phyloP scores from a whole-genome alignment of 2,113 vertebrate species.

The Riparia riparia region DNA sequence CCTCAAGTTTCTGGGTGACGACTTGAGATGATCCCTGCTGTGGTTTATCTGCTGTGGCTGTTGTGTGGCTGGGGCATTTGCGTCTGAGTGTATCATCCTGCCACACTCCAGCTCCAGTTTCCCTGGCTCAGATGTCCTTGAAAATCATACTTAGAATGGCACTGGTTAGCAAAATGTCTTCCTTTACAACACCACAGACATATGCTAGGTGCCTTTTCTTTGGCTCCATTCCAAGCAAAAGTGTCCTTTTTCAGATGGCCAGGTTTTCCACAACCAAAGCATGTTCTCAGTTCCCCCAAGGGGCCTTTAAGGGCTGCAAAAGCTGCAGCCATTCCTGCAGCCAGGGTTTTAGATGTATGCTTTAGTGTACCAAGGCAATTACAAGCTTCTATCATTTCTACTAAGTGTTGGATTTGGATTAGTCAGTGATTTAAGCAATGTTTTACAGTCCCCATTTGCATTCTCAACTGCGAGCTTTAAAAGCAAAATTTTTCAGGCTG shows the following conservation, averaged over 20 bases:
- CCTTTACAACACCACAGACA: neutral
- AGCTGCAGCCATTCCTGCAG: neutral
- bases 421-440: neutral
- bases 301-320: neutral
- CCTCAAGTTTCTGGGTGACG: neutral
- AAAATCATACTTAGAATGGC: neutral
- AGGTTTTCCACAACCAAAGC: neutral
- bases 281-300: neutral
- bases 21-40: neutral
- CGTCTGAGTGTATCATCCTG: too few species aligned
- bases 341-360: neutral
- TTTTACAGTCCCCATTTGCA: neutral
- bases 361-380: neutral
- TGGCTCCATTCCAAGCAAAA: neutral
- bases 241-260: neutral
- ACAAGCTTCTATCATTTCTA: neutral
- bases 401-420: neutral
- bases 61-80: neutral
- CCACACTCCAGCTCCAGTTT: neutral
- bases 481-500: neutral
- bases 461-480: neutral
- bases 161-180: neutral
- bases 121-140: neutral
- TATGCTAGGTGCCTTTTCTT: neutral
- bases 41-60: neutral